A percentile compares a stretch with the other conserved stretches of the same genome.
phyloP scores from a whole-genome alignment of 2,797 vertebrate species.

The Crenichthys baileyi region DNA sequence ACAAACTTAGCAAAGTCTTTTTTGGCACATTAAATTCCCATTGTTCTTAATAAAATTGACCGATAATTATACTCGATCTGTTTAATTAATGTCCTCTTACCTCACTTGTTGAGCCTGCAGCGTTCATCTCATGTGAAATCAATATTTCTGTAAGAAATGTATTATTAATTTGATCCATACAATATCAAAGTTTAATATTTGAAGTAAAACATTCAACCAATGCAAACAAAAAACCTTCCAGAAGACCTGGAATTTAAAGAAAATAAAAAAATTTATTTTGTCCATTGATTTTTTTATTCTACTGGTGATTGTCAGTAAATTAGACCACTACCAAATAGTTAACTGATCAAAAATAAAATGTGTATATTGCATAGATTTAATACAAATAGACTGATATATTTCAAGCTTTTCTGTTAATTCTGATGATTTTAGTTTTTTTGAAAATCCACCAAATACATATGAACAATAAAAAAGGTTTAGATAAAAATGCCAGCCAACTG shows the following conservation, averaged over 20 bases:
- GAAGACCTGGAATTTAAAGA: background rate
- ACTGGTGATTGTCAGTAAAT: too few species aligned
- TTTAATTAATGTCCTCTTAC: slow-evolving; percentile 19
- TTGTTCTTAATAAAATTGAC: background rate
- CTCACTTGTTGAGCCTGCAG: background rate
- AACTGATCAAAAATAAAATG: too few species aligned
- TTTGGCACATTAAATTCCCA: background rate
- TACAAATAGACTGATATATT: too few species aligned
- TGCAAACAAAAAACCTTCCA: background rate
- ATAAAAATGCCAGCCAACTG: too few species aligned
- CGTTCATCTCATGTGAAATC: background rate
- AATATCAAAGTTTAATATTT: background rate
- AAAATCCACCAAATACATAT: too few species aligned
- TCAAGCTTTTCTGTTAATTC: too few species aligned
- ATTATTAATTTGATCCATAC: background rate
- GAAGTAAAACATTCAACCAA: background rate
- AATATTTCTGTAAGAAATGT: slow-evolving; percentile 26
- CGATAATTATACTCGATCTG: background rate
- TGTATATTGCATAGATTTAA: too few species aligned
- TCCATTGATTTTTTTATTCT: too few species aligned
- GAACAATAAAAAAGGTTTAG: too few species aligned
- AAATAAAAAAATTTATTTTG: background rate
- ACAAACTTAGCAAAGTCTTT: background rate
- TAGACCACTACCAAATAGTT: too few species aligned
- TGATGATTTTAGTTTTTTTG: too few species aligned